Evolutionary conservation across 2,797 vertebrate genomes (phyloP), one percentile per base, ranked within the genome.

Genomic region (Pipistrellus nathusii): DNA sequence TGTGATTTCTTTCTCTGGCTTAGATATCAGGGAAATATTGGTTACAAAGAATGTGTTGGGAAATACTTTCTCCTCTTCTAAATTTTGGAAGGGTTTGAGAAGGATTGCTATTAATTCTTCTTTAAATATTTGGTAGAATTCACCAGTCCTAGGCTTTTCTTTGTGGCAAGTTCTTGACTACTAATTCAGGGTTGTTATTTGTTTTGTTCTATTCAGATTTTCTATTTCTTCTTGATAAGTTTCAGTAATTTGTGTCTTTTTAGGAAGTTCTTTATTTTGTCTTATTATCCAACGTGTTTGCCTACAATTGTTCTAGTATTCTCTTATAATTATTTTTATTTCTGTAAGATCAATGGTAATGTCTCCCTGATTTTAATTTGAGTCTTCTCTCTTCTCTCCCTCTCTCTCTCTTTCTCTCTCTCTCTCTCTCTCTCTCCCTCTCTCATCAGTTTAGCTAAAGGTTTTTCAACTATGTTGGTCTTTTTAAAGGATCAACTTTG

Each of bases 261-360:
- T 66, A 92, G 59, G n/a, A 71, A 66, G 89, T 46, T 85, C 72
- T 69, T 51, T n/a, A 75, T 91, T 87, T 80, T 44, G 77, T 77
- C 71, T 93, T 27, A 30, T 71, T 93, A 64, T 64, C 44, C 25
- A 86, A 48, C 64, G 64, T 88, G 57, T 72, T 81, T 80, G 23
- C 41, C 73, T 57, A 85, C 20, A 91, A 38, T 38, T 64, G 6
- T 93, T 77, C 21, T 35, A 41, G 17, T 68, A 78, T 80, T 85
- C 72, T 64, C 38, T 87, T 84, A 72, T 41, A 84, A 73, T 57
- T 38, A 23, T 84, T 95, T 44, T 44, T 44, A 77, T 91, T 80
- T 92, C 44, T 89, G 9, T 48, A 76, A 88, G 9, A 46, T 69
- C 73, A 85, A 38, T 75, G 85, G 20, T 81, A 73, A 69, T 62